phyloP scores from a whole-genome alignment of 2,797 vertebrate genomes.

The Cyclopterus lumpus region DNA sequence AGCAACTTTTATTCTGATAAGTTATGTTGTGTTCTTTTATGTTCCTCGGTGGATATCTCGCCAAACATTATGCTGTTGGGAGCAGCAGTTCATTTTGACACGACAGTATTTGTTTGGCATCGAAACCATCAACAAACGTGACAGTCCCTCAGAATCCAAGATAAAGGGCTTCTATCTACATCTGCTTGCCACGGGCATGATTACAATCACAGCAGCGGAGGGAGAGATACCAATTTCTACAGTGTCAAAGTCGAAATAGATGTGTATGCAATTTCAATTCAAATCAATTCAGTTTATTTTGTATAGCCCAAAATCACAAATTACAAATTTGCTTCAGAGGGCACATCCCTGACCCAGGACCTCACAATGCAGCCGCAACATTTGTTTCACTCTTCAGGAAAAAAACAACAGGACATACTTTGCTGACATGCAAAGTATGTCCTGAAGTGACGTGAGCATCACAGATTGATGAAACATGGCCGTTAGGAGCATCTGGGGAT shows the following conservation, averaged over 20 bases:
- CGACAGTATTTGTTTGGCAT: not conserved
- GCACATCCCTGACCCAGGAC: too few relatives aligned
- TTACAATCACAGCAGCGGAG: not conserved
- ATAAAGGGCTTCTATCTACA: not conserved
- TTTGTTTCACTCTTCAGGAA: constrained; percentile 7
- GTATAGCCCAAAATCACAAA: too few relatives aligned
- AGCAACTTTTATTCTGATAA: not conserved
- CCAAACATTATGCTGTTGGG: not conserved
- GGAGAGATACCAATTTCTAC: not conserved
- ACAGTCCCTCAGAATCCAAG: not conserved
- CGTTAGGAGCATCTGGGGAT: not conserved
- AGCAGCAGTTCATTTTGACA: not conserved
- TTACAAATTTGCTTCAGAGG: too few relatives aligned
- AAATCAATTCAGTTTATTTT: too few relatives aligned
- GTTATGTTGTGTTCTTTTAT: too few relatives aligned
- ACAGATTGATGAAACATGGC: not conserved
- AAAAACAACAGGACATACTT: too few relatives aligned
- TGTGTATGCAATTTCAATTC: not conserved
- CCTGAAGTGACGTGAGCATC: constrained; percentile 1
- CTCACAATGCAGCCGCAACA: not conserved
- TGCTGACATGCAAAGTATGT: constrained; percentile 5
- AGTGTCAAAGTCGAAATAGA: not conserved
- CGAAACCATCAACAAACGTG: not conserved
- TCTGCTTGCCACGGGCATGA: not conserved
- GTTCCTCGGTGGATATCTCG: not conserved